These are phyloP conservation scores for Pantherophis vulpinus DNA, from an alignment of 2,797 vertebrate species.

Conservation along the genomic window DNA sequence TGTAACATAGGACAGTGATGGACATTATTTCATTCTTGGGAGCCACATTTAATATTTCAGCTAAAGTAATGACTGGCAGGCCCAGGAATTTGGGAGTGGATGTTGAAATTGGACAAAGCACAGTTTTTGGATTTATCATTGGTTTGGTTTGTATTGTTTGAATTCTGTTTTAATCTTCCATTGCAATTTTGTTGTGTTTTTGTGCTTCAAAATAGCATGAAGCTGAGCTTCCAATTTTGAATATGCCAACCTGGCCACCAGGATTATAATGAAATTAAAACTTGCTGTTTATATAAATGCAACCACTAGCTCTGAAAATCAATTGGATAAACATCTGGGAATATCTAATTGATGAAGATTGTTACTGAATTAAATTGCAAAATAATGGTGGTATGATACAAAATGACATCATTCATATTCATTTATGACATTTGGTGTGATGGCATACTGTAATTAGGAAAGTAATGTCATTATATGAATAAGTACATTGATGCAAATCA, in stretches of 20 bases:
- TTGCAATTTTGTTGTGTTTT: background rate
- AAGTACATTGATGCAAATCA: background rate
- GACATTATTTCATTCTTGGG: background rate
- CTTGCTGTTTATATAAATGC: background rate
- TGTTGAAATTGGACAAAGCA: background rate
- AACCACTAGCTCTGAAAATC: background rate
- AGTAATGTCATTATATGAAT: background rate
- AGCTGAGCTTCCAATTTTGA: background rate
- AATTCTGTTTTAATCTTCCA: background rate
- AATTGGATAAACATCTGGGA: background rate
- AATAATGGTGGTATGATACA: background rate
- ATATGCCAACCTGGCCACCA: background rate
- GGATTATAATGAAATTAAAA: background rate
- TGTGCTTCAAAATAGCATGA: background rate
- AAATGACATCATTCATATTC: background rate
- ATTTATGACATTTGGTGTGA: background rate
- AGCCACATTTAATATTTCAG: background rate
- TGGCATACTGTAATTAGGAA: background rate
- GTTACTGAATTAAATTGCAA: background rate
- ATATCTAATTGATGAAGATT: background rate
- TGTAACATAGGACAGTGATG: background rate
- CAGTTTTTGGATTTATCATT: background rate
- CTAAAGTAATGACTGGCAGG: background rate
- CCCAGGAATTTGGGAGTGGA: background rate
- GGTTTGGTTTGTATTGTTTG: background rate